Evolutionary conservation across 64 coral and sea anemone species (phyloP).

Genomic region (Trachythela sp.): DNA sequence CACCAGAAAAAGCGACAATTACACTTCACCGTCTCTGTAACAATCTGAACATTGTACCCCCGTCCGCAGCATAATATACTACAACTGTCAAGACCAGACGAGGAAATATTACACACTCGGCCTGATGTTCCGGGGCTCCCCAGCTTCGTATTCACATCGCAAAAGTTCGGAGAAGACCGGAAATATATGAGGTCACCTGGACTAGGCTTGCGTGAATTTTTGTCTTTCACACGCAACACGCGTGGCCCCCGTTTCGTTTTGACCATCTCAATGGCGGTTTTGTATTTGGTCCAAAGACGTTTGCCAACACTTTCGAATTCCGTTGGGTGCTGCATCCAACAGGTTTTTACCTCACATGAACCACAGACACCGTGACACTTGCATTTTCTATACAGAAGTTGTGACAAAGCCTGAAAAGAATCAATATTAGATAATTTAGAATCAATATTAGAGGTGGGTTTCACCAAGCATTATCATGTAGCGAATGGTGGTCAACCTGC

Average conservation of each 20-base stretch:
- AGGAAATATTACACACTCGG: slow-evolving; percentile 76
- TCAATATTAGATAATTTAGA: no score
- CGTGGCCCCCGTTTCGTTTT: not conserved
- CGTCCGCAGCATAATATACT: slow-evolving; percentile 88
- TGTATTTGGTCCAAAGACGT: not conserved
- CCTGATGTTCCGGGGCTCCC: slow-evolving; percentile 35
- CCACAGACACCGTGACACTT: slow-evolving; percentile 10
- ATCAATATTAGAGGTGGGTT: no score
- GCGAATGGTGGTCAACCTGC: no score
- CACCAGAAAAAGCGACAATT: slow-evolving; percentile 93
- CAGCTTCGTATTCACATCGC: not conserved
- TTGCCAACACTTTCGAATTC: not conserved
- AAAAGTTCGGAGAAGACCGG: not conserved
- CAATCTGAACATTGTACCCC: slow-evolving; percentile 85
- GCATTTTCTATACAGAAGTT: not conserved
- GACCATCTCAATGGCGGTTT: not conserved
- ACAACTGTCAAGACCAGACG: slow-evolving; percentile 78
- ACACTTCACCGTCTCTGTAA: slow-evolving; percentile 69
- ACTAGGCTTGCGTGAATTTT: not conserved
- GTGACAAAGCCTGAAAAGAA: not conserved
- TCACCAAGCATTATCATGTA: no score
- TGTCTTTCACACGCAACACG: slow-evolving; percentile 1
- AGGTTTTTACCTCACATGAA: slow-evolving; percentile 13
- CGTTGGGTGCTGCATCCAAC: not conserved
- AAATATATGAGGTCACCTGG: not conserved